A percentile compares a stretch with the other conserved stretches of the same genome.
Conservation (phyloP, 2,888 invertebrate genomes). For the Drosophila nigricruria region DNA sequence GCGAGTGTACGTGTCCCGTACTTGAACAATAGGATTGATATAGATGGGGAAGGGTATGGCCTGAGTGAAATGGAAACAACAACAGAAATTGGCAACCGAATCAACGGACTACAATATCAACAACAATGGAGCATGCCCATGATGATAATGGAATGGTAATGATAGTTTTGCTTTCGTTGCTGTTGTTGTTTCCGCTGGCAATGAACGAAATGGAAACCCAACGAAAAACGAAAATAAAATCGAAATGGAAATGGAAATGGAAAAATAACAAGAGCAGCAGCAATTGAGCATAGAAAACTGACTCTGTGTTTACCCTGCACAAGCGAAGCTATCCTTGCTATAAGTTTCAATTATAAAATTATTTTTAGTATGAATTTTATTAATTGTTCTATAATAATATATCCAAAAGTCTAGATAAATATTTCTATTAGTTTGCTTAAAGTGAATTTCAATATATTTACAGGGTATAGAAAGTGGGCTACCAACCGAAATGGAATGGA, state of each 20-base stretch:
- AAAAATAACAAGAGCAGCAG: slow-evolving; percentile 30
- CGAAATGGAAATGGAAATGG: slow-evolving; percentile 32
- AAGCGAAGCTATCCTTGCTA: neutral
- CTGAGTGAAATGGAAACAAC: slow-evolving; percentile 20
- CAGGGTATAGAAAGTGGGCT: slow-evolving; percentile 24
- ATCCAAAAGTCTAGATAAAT: no score
- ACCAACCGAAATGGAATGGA: slow-evolving; percentile 62
- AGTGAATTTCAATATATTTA: neutral
- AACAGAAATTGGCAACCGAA: slow-evolving; percentile 55
- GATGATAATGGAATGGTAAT: slow-evolving; percentile 71
- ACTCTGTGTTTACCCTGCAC: neutral
- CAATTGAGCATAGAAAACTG: neutral
- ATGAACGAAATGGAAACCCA: slow-evolving; percentile 64
- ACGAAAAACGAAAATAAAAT: slow-evolving; percentile 71
- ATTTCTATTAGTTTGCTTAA: neutral
- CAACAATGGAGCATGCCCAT: slow-evolving; percentile 57
- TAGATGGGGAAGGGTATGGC: slow-evolving; percentile 9
- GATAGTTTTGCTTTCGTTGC: slow-evolving; percentile 50
- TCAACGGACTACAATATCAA: slow-evolving; percentile 24
- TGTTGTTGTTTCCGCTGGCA: slow-evolving; percentile 31
- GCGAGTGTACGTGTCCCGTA: slow-evolving; percentile 38
- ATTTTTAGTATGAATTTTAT: neutral
- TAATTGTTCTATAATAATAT: neutral
- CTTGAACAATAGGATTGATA: slow-evolving; percentile 8
- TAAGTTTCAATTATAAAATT: neutral